These are phyloP conservation scores for Neopipo cinnamomea DNA, from an alignment of 2,113 vertebrate species.

Conservation along the genomic window DNA sequence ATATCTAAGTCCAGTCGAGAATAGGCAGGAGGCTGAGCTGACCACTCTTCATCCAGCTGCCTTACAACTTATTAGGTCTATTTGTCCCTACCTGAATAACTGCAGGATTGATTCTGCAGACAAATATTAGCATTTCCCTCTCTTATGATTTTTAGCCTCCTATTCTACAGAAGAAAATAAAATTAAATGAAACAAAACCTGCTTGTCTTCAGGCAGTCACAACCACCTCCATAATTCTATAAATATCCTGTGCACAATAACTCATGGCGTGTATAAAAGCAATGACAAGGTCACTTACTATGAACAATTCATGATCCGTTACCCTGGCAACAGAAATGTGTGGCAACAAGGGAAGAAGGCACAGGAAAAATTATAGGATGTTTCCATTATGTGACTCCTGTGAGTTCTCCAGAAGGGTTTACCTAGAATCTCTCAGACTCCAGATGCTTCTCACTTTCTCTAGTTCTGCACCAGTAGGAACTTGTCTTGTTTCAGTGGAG, in stretches of 20 bases:
- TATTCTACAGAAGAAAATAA: background rate
- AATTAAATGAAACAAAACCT: slow-evolving; percentile 11
- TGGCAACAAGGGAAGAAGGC: slow-evolving; percentile 46
- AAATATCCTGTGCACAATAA: slow-evolving; percentile 68
- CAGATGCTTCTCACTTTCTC: background rate
- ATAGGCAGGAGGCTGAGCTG: background rate
- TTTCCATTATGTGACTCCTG: background rate
- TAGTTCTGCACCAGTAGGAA: background rate
- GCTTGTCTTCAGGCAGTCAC: slow-evolving; percentile 45
- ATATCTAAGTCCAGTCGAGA: background rate
- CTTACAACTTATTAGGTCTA: background rate
- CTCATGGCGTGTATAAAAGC: slow-evolving; percentile 62
- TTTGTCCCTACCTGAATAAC: background rate
- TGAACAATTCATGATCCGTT: slow-evolving; percentile 68
- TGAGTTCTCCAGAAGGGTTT: background rate
- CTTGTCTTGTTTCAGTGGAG: background rate
- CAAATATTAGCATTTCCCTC: background rate
- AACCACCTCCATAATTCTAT: slow-evolving; percentile 61
- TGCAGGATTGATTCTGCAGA: background rate
- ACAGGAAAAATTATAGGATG: slow-evolving; percentile 41
- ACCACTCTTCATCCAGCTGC: background rate
- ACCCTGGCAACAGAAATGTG: slow-evolving; percentile 67
- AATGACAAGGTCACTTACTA: slow-evolving; percentile 70
- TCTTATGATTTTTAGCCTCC: background rate
- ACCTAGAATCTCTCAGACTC: background rate